Base-by-base conservation (phyloP, 2,888 invertebrate genomes). In the Xestia rhomboidea region DNA sequence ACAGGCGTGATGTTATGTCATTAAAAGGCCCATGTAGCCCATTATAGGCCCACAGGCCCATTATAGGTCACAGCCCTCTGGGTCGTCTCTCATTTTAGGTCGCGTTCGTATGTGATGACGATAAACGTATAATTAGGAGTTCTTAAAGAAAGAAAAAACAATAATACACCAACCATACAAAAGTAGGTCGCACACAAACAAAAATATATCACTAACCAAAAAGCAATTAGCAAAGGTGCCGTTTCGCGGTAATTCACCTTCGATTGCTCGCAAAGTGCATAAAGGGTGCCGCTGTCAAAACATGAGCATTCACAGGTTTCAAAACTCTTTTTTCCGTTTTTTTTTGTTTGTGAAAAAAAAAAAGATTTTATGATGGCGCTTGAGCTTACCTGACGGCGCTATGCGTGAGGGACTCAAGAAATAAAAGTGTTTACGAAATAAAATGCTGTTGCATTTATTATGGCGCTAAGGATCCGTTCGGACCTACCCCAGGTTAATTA, bases 271-370 rank as follows among this genome's bases (percentile, higher is more conserved):
- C 89, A 89, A 87, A 86, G 83, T 83, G 88, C 88, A 93, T 77
- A 77, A 95, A 95, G 93, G 92, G 90, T 79, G 85, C 94, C 95
- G 95, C 95, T 96, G 96, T 96, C 96, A 96, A 96, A 96, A 96
- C 94, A 96, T 88, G 77, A 88, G 90, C 90, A 90, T 92, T 91
- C 91, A 90, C 89, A 87, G 86, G 87, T 87, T 87, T 73, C 79
- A 82, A 70, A 85, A 75, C 72, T 79, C 89, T 64, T 82, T 85
- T 75, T 54, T 68, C 13, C 0, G 10, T 0, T 84, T 92, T 93
- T 89, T 34, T 90, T 92, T 84, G 88, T 84, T 84, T 88, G 89
- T 80, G 68, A 87, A 89, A 89, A 89, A 93, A 93, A 94, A 94
- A 95, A 93, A 88, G 87, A 85, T 91, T 95, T 94, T 95, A 95